Conservation (phyloP, 2,888 invertebrate genomes). For the Anthophora plumipes region DNA sequence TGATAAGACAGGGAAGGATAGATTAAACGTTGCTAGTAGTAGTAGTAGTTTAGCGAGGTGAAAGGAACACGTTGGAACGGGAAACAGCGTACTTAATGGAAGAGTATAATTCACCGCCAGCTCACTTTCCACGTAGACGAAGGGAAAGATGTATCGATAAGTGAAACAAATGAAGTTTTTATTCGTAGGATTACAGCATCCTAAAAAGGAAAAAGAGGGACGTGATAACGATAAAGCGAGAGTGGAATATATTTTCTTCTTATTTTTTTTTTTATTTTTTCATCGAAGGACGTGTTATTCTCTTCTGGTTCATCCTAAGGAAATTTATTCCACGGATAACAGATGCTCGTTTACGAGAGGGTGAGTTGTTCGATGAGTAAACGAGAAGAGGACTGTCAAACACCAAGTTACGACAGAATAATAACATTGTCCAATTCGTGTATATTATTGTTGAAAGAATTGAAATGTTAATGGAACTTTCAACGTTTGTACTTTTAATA, state of each 20-base stretch:
- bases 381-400: conserved; percentile 1
- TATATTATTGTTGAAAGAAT: no score
- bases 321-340: conserved; percentile 9
- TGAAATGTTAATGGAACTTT: no score
- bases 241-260: conserved; percentile 45
- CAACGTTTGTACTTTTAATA: no score
- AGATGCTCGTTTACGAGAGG: not conserved
- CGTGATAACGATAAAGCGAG: conserved; percentile 48
- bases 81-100: not conserved
- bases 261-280: no score
- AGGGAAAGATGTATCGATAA: conserved; percentile 50
- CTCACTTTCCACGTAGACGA: conserved; percentile 3
- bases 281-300: not conserved
- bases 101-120: not conserved
- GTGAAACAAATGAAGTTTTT: conserved; percentile 55
- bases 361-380: not conserved
- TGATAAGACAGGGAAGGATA: not conserved
- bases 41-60: not conserved
- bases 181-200: conserved; percentile 37
- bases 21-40: conserved; percentile 9
- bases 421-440: not conserved
- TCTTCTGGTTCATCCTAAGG: not conserved
- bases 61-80: not conserved
- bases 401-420: not conserved
- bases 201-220: not conserved